A percentile compares a stretch with the other conserved stretches of the same genome.
These are phyloP conservation scores for Pinctada fucata DNA, from an alignment of 2,888 invertebrate genomes.

Conservation along the genomic window DNA sequence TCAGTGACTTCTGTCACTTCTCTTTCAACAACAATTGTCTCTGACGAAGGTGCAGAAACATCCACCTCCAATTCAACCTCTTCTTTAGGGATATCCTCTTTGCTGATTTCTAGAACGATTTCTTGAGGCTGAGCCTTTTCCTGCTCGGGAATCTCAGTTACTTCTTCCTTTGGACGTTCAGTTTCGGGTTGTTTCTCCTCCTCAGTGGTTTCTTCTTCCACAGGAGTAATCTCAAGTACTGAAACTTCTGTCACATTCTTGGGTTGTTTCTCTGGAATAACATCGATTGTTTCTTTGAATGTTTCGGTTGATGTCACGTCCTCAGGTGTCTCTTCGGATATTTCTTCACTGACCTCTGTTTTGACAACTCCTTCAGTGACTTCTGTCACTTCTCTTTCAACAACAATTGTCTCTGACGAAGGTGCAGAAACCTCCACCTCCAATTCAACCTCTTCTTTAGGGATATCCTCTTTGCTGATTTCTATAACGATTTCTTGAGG, in stretches of 20 bases:
- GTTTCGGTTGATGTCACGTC: constrained; percentile 17
- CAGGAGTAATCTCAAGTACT: constrained; percentile 35
- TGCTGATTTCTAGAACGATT: too few relatives aligned
- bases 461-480: constrained; percentile 2
- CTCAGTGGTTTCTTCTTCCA: not conserved
- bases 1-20: too few relatives aligned
- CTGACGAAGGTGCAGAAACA: not conserved
- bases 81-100: not conserved
- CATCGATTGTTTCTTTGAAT: constrained; percentile 15
- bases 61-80: not conserved
- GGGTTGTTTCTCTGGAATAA: constrained; percentile 21
- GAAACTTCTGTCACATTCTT: constrained; percentile 24
- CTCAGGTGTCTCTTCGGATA: constrained; percentile 30
- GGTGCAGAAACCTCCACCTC: not conserved
- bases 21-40: not conserved
- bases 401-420: not conserved
- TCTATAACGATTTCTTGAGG: constrained; percentile 17
- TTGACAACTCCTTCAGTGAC: constrained; percentile 29
- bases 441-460: not conserved
- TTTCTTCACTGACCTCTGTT: constrained; percentile 32
- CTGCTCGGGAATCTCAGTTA: too few relatives aligned
- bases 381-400: constrained; percentile 26
- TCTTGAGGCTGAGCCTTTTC: too few relatives aligned
- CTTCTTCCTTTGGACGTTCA: too few relatives aligned
- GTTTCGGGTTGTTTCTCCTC: too few relatives aligned